phyloP scores from a whole-genome alignment of 2,113 vertebrate genomes.

The Ciconia stormi region DNA sequence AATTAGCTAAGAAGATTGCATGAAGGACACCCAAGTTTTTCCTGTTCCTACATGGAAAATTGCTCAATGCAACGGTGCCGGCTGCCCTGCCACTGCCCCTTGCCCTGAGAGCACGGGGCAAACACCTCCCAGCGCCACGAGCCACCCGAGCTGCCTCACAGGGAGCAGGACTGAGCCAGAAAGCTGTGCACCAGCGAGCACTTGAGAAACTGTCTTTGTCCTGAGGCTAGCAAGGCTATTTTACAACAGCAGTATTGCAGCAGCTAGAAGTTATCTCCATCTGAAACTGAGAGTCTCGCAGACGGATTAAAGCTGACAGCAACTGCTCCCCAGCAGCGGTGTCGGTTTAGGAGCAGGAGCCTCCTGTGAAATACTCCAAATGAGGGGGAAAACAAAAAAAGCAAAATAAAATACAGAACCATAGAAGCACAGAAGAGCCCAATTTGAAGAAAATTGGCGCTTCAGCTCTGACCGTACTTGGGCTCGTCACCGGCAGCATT shows the following conservation, averaged over 20 bases:
- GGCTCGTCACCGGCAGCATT: fast-evolving
- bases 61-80: fast-evolving
- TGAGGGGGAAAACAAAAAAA: no score
- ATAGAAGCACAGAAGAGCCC: neutral
- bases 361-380: neutral
- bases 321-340: neutral
- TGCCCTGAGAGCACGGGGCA: neutral
- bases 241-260: neutral
- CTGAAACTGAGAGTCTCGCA: neutral
- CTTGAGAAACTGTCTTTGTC: fast-evolving
- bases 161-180: neutral
- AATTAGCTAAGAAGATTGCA: neutral
- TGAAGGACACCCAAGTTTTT: neutral
- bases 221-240: neutral
- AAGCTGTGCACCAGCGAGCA: neutral
- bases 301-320: neutral
- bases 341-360: neutral
- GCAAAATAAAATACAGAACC: neutral
- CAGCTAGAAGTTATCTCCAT: neutral
- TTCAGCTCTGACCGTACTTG: neutral
- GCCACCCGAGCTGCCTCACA: fast-evolving
- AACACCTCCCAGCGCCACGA: neutral
- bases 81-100: neutral
- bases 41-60: neutral
- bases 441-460: neutral